Evolutionary conservation across 2,113 vertebrate genomes (phyloP), one percentile per base, ranked within the genome.

Genomic region (Ceuthmochares aereus): DNA sequence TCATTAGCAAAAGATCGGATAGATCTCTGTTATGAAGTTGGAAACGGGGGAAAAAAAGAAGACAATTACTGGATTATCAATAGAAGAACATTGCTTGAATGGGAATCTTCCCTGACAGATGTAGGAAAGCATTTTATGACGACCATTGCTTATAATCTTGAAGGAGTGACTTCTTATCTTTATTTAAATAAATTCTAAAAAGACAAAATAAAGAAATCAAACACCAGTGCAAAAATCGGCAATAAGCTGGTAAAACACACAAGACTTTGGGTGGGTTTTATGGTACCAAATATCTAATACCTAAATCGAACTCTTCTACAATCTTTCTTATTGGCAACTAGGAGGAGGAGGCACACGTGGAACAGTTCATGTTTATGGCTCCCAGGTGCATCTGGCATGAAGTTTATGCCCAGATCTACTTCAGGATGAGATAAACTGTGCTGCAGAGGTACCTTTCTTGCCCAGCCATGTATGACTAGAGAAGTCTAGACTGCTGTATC

Each of bases 1-100:
- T 99, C 99, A 23, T 99, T 99, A 90, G 99, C 99, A 95, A 99
- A 99, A 91, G 99, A 99, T 93, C 99, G 98, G 97, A 99, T 99
- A 89, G 99, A 99, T 99, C 99, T 99, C 99, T 99, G 98, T 95
- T 54, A 75, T 2, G 42, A 40, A 85, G 76, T 12, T 70, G 87
- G 68, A 96, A 94, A 87, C 14, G 49, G 52, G 86, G 81, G 51
- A 62, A 34, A 43, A 43, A 89, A 73, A 94, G 56, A 91, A 72
- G 59, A 77, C 19, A 67, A 58, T 92, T 86, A 94, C 0, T 93
- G 73, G 49, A 62, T 77, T 86, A 68, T 27, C 52, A 18, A 63
- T 1, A 69, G 76, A 60, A 86, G 45, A 45, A 82, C 63, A n/a
- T 1, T 73, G 54, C 20, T 87, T 73, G 68, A 60, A 36, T 11